Evolutionary conservation across 2,797 vertebrate genomes (phyloP).

Genomic region (Chaetophractus vellerosus): DNA sequence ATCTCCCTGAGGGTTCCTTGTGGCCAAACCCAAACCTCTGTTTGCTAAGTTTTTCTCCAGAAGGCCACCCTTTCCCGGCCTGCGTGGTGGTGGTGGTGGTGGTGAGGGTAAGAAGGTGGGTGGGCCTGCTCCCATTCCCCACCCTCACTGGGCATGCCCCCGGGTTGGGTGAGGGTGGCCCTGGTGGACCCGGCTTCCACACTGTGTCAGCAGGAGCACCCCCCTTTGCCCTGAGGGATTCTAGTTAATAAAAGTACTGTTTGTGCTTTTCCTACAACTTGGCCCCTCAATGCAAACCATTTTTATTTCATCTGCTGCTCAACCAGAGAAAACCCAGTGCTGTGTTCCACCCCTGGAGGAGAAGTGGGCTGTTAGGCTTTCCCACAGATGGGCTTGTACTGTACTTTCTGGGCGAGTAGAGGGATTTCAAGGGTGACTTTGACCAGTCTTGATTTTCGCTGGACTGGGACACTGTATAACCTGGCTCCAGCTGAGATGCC

Average conservation of each 20-base stretch:
- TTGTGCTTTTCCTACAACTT: neutral
- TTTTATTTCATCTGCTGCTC: conserved; percentile 25
- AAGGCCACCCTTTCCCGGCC: neutral
- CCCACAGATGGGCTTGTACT: neutral
- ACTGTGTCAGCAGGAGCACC: neutral
- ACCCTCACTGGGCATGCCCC: neutral
- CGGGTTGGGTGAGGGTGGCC: neutral
- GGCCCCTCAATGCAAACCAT: neutral
- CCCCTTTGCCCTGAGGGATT: neutral
- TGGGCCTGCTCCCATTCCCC: neutral
- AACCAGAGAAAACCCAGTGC: neutral
- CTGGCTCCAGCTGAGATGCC: neutral
- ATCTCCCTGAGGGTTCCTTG: neutral
- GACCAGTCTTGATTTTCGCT: neutral
- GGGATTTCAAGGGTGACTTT: neutral
- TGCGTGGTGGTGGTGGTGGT: too few relatives aligned
- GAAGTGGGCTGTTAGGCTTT: neutral
- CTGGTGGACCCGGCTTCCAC: neutral
- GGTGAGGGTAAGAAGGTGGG: too few relatives aligned
- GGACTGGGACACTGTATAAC: neutral
- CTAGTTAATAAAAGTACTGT: neutral
- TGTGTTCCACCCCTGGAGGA: neutral
- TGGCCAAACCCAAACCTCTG: neutral
- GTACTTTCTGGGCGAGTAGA: neutral
- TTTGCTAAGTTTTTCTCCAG: neutral